Percentiles rank a stretch among this genome's conserved stretches.
phyloP scores from a whole-genome alignment of 2,888 invertebrate genomes.

The Sabellastarte sp. region DNA sequence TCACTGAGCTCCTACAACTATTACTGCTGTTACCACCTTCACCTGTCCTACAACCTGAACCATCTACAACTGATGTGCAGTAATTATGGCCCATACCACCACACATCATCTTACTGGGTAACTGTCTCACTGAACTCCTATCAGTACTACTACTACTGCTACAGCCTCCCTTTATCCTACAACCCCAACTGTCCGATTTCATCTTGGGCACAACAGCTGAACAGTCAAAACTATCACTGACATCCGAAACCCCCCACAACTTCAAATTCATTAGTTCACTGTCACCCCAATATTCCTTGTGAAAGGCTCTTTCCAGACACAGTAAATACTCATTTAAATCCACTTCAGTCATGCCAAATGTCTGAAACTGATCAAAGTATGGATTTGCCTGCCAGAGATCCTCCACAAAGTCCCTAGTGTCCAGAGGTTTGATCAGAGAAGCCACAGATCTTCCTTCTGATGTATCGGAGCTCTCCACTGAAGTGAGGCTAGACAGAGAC shows the following conservation, averaged over 20 bases:
- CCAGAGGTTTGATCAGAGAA: not conserved
- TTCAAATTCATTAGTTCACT: not conserved
- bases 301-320: not conserved
- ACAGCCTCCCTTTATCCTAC: too few species aligned
- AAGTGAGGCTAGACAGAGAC: not conserved
- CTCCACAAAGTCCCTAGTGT: not conserved
- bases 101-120: too few species aligned
- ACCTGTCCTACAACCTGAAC: too few species aligned
- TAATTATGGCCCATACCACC: not conserved
- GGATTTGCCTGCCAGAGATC: not conserved
- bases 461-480: not conserved
- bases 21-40: not conserved
- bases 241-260: too few species aligned
- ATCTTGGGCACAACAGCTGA: too few species aligned
- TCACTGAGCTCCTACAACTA: too few species aligned
- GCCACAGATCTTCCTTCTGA: not conserved
- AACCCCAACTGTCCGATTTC: too few species aligned
- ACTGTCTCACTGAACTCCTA: not conserved
- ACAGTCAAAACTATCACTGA: too few species aligned
- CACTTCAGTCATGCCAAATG: conserved; percentile 1
- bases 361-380: not conserved
- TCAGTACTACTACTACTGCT: not conserved
- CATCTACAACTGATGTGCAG: too few species aligned
- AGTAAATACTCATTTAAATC: not conserved
- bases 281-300: not conserved